Base-by-base conservation (phyloP, 1,140 invertebrate species). In the Orchesella cincta region DNA sequence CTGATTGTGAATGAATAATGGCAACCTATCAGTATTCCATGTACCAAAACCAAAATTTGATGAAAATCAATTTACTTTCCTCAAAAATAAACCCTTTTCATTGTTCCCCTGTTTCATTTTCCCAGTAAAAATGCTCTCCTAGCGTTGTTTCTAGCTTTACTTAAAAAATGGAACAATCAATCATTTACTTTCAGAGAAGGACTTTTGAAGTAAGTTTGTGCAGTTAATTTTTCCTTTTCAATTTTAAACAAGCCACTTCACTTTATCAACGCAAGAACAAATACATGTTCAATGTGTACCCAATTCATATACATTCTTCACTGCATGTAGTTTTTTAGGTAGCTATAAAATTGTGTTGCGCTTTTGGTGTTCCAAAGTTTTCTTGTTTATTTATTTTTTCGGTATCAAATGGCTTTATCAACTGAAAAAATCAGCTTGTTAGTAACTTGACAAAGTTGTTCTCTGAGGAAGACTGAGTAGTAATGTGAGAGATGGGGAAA, bases 391-490 rank as follows among this genome's bases (percentile, higher is more conserved):
- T n/a, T 16, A 57, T 57, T 46, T 46, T 46, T 46, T n/a, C 39
- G 5, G 5, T 5, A 57, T 57, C 23, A 8, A 23, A 67, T 31
- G n/a, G 62, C 28, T 67, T 29, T 67, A 67, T 67, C 62, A 67
- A 67, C 26, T 67, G 31, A 67, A 67, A 67, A 67, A 73, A 77
- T 73, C 76, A 73, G 76, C 76, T 77, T 64, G 75, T 76, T 76
- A 76, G 71, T 73, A 31, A 31, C 62, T 67, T 67, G 62, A 31
- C 31, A 67, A 67, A 67, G 28, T 33, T 31, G 62, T 67, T 67
- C 28, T 29, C 62, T 67, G 29, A 31, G 62, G 31, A 57, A 57
- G 52, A 57, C 52, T 57, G 52, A 57, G 52, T 8, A 18, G 39
- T 57, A 57, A 57, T 57, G 52, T 57, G 52, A 57, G 52, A 57